Evolutionary conservation across 2,797 vertebrate species (phyloP), one percentile per base, ranked within the genome.

Genomic region (Paratrypauchen microcephalus): DNA sequence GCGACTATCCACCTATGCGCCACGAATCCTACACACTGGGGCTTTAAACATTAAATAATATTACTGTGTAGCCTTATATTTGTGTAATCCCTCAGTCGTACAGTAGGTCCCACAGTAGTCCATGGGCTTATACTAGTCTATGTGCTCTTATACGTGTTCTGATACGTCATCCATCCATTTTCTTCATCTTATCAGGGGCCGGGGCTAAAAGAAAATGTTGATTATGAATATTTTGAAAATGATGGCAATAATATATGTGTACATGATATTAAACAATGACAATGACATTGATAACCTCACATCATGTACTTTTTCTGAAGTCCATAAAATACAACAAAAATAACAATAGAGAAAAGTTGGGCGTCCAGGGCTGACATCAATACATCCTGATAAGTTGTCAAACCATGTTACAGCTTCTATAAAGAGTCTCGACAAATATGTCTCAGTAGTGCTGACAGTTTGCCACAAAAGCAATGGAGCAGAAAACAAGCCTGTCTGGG

Each of bases 341-440:
- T 26, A 58, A 58, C 16, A 26, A 32, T 12, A 41, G 5, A 21
- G 19, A 61, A 36, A 13, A 39, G 58, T 32, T 32, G 30, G 30
- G n/a, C 8, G 9, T 36, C 58, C 28, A n/a, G 8, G 3, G 36
- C 6, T 23, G 60, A 62, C 36, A 62, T 23, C 36, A 62, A 41
- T 62, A 39, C 60, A 41, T 62, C 60, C n/a, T 62, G 36, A 62
- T 41, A 45, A 62, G 36, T 36, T 62, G 32, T 41, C 60, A 62
- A 62, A 39, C 60, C 32, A 45, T 58, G 39, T 48, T 69, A 59
- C 45, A 59, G 56, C 26, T 18, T 32, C 48, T 66, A 26, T 36
- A 61, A 61, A 61, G 36, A 39, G 59, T 61, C 59, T 39, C 19
- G 4, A 39, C 59, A 61, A 39, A 61, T 26, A 39, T 36, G 32